Evolutionary conservation across 2,113 vertebrate species (phyloP), one percentile per base, ranked within the genome.

Genomic region (Orthochromis indermauri): DNA sequence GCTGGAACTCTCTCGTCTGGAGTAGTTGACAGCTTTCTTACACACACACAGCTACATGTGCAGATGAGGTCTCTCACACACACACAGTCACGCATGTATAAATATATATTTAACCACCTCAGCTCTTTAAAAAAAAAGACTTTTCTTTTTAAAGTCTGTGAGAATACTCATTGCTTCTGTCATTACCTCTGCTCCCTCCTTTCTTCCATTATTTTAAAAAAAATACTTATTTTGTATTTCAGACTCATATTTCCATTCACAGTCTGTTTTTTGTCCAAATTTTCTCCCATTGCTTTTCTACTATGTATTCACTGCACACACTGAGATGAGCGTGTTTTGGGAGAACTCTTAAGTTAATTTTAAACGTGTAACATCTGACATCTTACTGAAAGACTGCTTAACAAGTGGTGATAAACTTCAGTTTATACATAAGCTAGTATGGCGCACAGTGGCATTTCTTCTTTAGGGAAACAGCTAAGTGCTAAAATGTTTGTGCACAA

Each of bases 21-120:
- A 94, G 90, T 90, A 90, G 90, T 91, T 96, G 95, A 95, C 94
- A 95, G 95, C 92, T 95, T 92, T 88, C 86, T 92, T 87, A 90
- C 90, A 87, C 88, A 82, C 85, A 66, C 73, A 59, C 37, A 5
- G 37, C 37, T 73, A 73, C 66, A 73, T 45, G 37, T 73, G 66
- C 66, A 73, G 37, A 45, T 5, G 0, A 73, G 66, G 66, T 73
- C 37, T 42, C 37, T 87, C 88, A 81, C 84, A 81, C 78, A 81
- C 78, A 37, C 91, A 86, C 47, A 68, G 14, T 47, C 37, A 57
- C 45, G 42, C 14, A 80, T 13, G 42, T 6, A 83, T 10, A 81
- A n/a, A 35, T 10, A 80, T 28, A 47, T 63, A 59, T 76, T 79
- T 80, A 84, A 87, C 78, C 57, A 86, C 35, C 73, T 81, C 19